Percentiles rank a stretch among this genome's conserved stretches.
phyloP scores from a whole-genome alignment of 2,888 invertebrate species.

The Willowsia nigromaculata region DNA sequence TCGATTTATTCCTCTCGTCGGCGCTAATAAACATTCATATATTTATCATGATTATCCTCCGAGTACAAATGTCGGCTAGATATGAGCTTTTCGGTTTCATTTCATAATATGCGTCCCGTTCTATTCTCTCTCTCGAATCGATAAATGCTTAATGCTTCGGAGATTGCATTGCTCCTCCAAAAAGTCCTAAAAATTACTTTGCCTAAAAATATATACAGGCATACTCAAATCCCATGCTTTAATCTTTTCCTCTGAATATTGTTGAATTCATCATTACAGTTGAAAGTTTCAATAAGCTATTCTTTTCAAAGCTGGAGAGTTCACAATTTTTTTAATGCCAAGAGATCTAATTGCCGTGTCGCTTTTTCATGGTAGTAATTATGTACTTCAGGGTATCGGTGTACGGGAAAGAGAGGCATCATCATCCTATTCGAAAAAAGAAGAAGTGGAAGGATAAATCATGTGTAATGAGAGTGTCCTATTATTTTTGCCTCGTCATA shows the following conservation, averaged over 20 bases:
- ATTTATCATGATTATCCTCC: slow-evolving; percentile 6
- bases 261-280: background rate
- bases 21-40: background rate
- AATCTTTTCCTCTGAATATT: background rate
- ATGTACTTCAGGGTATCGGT: background rate
- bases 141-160: background rate
- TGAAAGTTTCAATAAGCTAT: background rate
- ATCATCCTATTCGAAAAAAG: slow-evolving; percentile 21
- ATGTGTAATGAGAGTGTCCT: slow-evolving; percentile 36
- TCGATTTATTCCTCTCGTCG: slow-evolving; percentile 12
- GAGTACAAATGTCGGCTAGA: background rate
- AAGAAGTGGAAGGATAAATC: slow-evolving; percentile 30
- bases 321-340: background rate
- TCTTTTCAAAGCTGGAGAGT: background rate
- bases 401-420: background rate
- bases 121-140: background rate
- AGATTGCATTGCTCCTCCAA: too few species aligned
- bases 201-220: background rate
- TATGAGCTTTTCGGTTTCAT: background rate
- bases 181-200: too few species aligned
- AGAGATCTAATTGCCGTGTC: background rate
- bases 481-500: slow-evolving; percentile 52
- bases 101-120: background rate
- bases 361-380: background rate
- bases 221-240: background rate